Percentiles rank a stretch among this genome's conserved stretches.
These are phyloP conservation scores for Galeopsomyia nigrocyanea DNA, from an alignment of 2,888 invertebrate genomes.

Conservation along the genomic window DNA sequence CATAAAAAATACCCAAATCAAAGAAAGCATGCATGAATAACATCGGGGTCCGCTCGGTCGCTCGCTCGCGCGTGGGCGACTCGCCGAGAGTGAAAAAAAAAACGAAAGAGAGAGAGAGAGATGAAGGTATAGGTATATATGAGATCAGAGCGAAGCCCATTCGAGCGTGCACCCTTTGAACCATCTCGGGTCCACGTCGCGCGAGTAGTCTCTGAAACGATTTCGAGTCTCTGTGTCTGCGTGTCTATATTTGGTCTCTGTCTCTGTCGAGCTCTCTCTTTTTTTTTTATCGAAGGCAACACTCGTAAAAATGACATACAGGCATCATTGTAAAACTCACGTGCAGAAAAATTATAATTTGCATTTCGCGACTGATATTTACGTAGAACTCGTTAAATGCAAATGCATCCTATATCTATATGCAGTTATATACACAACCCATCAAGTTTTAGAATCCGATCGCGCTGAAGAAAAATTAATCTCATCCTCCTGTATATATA, in stretches of 20 bases:
- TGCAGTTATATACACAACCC: slow-evolving; percentile 29
- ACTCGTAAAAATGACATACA: slow-evolving; percentile 36
- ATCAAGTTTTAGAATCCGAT: slow-evolving; percentile 35
- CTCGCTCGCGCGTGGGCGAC: not conserved
- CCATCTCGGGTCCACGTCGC: slow-evolving; percentile 2
- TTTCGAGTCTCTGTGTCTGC: not conserved
- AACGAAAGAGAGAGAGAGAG: no score
- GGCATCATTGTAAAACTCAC: slow-evolving; percentile 27
- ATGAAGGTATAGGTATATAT: no score
- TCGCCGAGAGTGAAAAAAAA: not conserved
- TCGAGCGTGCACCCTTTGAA: slow-evolving; percentile 5
- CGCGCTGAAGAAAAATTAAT: not conserved
- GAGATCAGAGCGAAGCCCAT: no score
- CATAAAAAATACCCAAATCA: no score
- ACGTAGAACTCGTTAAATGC: slow-evolving; percentile 31
- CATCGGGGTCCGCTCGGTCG: slow-evolving; percentile 4
- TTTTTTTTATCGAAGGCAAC: slow-evolving; percentile 24
- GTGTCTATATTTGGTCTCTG: slow-evolving; percentile 34
- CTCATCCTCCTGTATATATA: not conserved
- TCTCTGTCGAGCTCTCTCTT: not conserved
- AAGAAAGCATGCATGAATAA: slow-evolving; percentile 9
- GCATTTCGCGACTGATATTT: slow-evolving; percentile 35
- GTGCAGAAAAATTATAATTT: slow-evolving; percentile 46
- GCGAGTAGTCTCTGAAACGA: slow-evolving; percentile 1
- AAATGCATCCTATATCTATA: slow-evolving; percentile 43